Evolutionary conservation across 2,113 vertebrate genomes (phyloP).

Genomic region (Thalassarche chlororhynchos): DNA sequence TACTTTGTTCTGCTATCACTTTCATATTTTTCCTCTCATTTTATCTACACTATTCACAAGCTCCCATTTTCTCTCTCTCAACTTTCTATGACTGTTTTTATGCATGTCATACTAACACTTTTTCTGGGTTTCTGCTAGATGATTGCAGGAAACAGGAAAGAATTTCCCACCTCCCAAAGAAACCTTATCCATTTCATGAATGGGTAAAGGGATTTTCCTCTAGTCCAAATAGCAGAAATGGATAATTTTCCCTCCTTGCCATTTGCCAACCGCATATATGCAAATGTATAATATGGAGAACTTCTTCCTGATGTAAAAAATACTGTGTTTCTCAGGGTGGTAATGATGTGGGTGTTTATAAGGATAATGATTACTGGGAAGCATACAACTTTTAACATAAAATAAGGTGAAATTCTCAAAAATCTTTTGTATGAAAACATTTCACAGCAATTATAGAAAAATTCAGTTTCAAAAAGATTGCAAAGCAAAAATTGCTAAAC

Average conservation of each 20-base stretch:
- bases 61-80: neutral
- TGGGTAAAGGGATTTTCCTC: neutral
- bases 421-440: neutral
- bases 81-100: neutral
- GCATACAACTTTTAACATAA: neutral
- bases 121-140: neutral
- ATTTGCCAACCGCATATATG: neutral
- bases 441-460: neutral
- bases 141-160: neutral
- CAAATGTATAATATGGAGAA: neutral
- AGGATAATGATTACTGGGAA: neutral
- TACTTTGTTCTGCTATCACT: neutral
- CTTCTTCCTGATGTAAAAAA: neutral
- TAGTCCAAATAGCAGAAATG: neutral
- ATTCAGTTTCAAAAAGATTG: neutral
- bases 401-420: neutral
- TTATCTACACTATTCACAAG: neutral
- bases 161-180: neutral
- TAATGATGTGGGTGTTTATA: neutral
- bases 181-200: neutral
- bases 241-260: neutral
- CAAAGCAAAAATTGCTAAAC: neutral
- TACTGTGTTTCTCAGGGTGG: neutral
- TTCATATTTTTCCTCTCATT: neutral
- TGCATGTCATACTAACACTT: rapidly evolving